phyloP scores from a whole-genome alignment of 2,113 vertebrate species.

The Pseudopipra pipra region DNA sequence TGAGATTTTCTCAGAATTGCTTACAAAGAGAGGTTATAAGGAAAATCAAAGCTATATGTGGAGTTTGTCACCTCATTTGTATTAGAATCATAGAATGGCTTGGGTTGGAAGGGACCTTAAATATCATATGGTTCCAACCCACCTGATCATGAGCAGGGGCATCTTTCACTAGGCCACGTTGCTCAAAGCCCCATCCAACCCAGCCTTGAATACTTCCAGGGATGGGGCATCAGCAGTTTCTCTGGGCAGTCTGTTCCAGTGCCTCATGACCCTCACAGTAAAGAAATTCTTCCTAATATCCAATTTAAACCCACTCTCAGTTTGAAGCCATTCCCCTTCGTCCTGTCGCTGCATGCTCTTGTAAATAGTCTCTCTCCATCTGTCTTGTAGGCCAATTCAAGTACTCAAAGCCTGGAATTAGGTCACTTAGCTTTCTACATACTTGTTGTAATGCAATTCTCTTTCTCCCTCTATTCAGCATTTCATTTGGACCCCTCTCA shows the following conservation, averaged over 20 bases:
- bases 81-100: neutral
- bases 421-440: neutral
- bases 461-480: neutral
- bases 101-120: neutral
- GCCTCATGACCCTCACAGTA: neutral
- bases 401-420: neutral
- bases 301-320: neutral
- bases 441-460: neutral
- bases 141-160: neutral
- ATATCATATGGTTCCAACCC: neutral
- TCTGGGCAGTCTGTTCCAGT: neutral
- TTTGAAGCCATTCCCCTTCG: neutral
- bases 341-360: too few relatives aligned
- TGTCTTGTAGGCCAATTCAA: neutral
- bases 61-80: neutral
- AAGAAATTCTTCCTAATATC: neutral
- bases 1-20: neutral
- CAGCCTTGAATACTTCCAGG: neutral
- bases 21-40: neutral
- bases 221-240: neutral
- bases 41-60: neutral
- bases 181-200: neutral
- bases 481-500: neutral
- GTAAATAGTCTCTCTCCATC: neutral
- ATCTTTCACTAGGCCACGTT: rapidly evolving